Evolutionary conservation across 1,140 invertebrate genomes (phyloP), one percentile per base, ranked within the genome.

Genomic region (Luehdorfia chinensis): DNA sequence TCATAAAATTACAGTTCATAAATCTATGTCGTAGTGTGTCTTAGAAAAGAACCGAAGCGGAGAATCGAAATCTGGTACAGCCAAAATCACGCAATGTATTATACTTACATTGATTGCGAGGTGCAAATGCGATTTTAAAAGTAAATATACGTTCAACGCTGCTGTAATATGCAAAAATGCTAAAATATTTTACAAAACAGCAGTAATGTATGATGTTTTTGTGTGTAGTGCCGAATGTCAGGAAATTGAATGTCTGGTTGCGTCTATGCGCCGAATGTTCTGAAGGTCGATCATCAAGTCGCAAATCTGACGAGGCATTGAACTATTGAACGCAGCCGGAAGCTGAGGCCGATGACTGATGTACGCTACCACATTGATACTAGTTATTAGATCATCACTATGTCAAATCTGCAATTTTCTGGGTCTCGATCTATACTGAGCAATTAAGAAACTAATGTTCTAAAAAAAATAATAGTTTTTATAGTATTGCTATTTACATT

Each of bases 331-430:
- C 68, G 66, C 46, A 68, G 61, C 71, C 74, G 75, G 77, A 79
- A 83, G 65, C 58, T 43, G 64, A 59, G 73, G 75, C 74, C 69
- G 67, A 72, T 75, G 77, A 77, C 77, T 74, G 74, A 76, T 71
- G 70, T 64, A 59, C 62, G 50, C 52, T 67, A 75, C 59, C 65
- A 50, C 41, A 34, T 41, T 31, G 45, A 39, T 33, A 37, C 64
- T 72, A 67, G 69, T 66, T n/a, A n/a, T n/a, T n/a, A n/a, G n/a
- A n/a, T n/a, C n/a, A n/a, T n/a, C n/a, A n/a, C n/a, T n/a, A n/a
- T n/a, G n/a, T n/a, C n/a, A n/a, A n/a, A n/a, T n/a, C n/a, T n/a
- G n/a, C n/a, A n/a, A n/a, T n/a, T n/a, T n/a, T n/a, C n/a, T n/a
- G n/a, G n/a, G n/a, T n/a, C n/a, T n/a, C n/a, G n/a, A n/a, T n/a